Conservation (phyloP, 2,888 invertebrate species). For the Sphecodes monilicornis region DNA sequence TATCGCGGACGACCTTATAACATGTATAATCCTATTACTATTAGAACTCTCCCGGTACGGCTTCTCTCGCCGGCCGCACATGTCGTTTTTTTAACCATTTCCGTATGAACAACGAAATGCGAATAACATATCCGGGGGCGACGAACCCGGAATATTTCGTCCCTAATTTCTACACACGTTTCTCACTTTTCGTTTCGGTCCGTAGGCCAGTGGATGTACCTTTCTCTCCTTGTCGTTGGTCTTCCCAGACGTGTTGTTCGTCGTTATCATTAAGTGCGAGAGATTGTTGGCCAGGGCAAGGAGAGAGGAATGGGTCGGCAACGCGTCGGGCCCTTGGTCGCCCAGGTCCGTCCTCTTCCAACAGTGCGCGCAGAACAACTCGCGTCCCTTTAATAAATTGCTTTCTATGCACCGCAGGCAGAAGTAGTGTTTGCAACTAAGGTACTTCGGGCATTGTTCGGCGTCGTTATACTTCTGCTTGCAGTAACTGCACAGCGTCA, state of each 20-base stretch:
- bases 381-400: constrained; percentile 88
- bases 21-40: constrained; percentile 74
- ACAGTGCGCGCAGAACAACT: constrained; percentile 90
- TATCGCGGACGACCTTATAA: constrained; percentile 49
- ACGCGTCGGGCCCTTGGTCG: constrained; percentile 88
- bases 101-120: constrained; percentile 4
- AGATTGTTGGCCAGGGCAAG: constrained; percentile 89
- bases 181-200: not conserved
- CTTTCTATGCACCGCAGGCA: constrained; percentile 91
- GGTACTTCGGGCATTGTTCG: constrained; percentile 90
- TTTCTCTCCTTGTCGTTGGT: constrained; percentile 84
- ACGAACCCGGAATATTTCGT: constrained; percentile 11
- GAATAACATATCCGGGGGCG: not conserved
- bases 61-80: constrained; percentile 57
- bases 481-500: constrained; percentile 91
- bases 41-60: constrained; percentile 69
- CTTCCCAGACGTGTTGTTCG: constrained; percentile 84
- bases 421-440: constrained; percentile 92
- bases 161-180: not conserved
- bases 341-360: constrained; percentile 90
- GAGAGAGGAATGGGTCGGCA: constrained; percentile 89
- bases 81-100: constrained; percentile 55
- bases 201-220: constrained; percentile 71
- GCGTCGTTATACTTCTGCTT: constrained; percentile 91
- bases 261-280: constrained; percentile 86